Evolutionary conservation across 1,140 invertebrate species (phyloP).

Genomic region (Globodera ellingtonae): DNA sequence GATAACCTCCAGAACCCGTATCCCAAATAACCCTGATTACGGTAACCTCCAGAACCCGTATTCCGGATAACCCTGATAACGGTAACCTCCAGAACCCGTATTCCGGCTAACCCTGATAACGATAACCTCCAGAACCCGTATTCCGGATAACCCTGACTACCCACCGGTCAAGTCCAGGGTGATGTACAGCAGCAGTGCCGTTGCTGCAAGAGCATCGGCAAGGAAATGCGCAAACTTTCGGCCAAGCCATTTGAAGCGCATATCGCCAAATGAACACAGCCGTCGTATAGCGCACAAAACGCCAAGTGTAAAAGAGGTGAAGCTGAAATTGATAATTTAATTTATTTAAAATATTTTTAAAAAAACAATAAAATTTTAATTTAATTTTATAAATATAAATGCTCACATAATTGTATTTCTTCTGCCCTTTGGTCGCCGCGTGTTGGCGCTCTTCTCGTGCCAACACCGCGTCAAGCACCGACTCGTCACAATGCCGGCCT

Average conservation of each 20-base stretch:
- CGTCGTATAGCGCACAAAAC: too few relatives aligned
- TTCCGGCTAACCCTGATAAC: too few relatives aligned
- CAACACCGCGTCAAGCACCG: constrained; percentile 45
- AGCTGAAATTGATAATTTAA: constrained; percentile 10
- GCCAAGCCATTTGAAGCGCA: constrained; percentile 43
- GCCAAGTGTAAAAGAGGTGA: too few relatives aligned
- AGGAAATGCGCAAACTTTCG: constrained; percentile 54
- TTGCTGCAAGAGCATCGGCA: constrained; percentile 35
- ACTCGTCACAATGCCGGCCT: constrained; percentile 43
- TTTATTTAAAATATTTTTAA: constrained; percentile 8
- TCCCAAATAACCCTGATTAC: too few relatives aligned
- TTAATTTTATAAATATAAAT: neutral
- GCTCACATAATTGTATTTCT: constrained; percentile 49
- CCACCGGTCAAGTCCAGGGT: constrained; percentile 37
- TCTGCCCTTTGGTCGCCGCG: constrained; percentile 42
- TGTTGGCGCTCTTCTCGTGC: constrained; percentile 34
- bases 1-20: too few relatives aligned
- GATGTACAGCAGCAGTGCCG: constrained; percentile 38
- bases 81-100: too few relatives aligned
- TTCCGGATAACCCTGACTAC: too few relatives aligned
- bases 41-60: too few relatives aligned
- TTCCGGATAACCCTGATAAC: too few relatives aligned
- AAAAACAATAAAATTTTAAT: neutral
- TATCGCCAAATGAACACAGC: constrained; percentile 56
- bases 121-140: too few relatives aligned